Base-by-base conservation (phyloP, 1,140 invertebrate species). In the Zaprionus davidi region DNA sequence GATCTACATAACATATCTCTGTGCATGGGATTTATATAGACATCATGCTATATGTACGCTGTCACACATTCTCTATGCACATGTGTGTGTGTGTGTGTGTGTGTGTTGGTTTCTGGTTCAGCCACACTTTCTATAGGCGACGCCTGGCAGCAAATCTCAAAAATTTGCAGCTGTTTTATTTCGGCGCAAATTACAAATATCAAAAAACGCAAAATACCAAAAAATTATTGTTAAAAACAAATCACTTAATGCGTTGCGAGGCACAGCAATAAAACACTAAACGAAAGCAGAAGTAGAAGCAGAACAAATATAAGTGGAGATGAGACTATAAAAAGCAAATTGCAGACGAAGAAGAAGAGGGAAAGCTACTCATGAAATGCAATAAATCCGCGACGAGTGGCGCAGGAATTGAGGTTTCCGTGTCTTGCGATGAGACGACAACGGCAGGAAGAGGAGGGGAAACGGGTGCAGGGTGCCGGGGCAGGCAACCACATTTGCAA, bases 161-260 rank as follows among this genome's bases (percentile, higher is more conserved):
- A n/a, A 78, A 90, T 84, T 81, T 90, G 84, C 84, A 87, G 84
- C 84, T 84, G 84, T 90, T 87, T 87, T 67, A 87, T 88, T 90
- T 87, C 84, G 69, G 78, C 84, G 81, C 84, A 87, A 88, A 87
- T 88, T 88, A 84, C 82, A 34, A 77, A 63, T 75, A 87, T 85
- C 68, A 88, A 78, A 85, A 84, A 87, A 20, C 28, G 31, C 5
- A 26, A 55, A 65, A 67, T 13, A 24, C 13, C 67, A 59, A 55
- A 72, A 76, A 73, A 84, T 73, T 78, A 84, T 76, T 90, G 85
- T 90, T 88, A 81, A 88, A 81, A 78, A 62, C 74, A 83, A 83
- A 88, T 87, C 83, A 88, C 78, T 87, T 87, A 88, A 90, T 78
- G 59, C 74, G 81, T 64, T 80, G 74, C 57, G 68, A 72, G 28